Conservation (phyloP, 2,113 vertebrate species). For the Stegostoma tigrinum region DNA sequence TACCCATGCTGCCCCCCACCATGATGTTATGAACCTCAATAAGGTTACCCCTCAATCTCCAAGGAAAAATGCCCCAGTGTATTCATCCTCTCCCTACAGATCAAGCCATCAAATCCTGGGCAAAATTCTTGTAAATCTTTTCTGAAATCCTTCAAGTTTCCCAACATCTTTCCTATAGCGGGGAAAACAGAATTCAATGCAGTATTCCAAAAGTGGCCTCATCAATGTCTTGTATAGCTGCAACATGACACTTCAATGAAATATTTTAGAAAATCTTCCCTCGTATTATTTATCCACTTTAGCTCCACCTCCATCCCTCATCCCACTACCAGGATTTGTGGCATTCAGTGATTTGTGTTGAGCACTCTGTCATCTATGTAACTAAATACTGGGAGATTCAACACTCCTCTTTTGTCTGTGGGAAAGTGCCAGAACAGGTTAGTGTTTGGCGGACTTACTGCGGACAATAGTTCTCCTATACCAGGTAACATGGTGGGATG, state of each 20-base stretch:
- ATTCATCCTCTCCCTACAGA: too few relatives aligned
- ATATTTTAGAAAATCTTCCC: not conserved
- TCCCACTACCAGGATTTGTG: not conserved
- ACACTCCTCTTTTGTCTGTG: not conserved
- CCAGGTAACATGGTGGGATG: not conserved
- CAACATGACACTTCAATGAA: not conserved
- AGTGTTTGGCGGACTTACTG: not conserved
- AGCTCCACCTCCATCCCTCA: not conserved
- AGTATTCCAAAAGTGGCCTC: too few relatives aligned
- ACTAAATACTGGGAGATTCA: not conserved
- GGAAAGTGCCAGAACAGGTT: not conserved
- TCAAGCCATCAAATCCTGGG: too few relatives aligned
- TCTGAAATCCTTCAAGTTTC: too few relatives aligned
- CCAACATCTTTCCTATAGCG: too few relatives aligned
- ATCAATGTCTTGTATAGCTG: too few relatives aligned
- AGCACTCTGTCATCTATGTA: not conserved
- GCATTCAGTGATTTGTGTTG: not conserved
- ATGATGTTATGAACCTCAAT: too few relatives aligned
- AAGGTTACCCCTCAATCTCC: too few relatives aligned
- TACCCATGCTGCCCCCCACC: too few relatives aligned
- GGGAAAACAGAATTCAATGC: too few relatives aligned
- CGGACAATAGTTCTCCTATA: not conserved
- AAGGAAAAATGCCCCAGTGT: too few relatives aligned
- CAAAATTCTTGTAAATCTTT: too few relatives aligned
- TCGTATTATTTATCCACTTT: not conserved